These are phyloP conservation scores for Eupithecia subumbrata DNA, from an alignment of 2,888 invertebrate genomes.

Conservation along the genomic window DNA sequence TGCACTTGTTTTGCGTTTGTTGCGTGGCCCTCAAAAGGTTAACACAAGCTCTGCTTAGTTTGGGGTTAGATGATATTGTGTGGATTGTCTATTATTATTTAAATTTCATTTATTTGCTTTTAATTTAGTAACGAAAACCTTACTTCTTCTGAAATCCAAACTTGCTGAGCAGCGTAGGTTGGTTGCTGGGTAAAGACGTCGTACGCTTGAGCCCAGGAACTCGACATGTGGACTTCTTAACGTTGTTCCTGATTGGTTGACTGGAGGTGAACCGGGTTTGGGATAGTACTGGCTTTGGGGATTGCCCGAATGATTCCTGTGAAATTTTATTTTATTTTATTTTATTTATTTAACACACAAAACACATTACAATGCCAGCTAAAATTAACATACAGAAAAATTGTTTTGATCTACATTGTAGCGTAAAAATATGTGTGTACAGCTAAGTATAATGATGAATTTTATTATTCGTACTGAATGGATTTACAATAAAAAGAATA, in stretches of 20 bases:
- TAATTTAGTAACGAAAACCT: slow-evolving; percentile 36
- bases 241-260: slow-evolving; percentile 34
- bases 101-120: neutral
- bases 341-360: too few species aligned
- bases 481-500: too few species aligned
- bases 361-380: too few species aligned
- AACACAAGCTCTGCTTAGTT: too few species aligned
- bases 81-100: neutral
- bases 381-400: too few species aligned
- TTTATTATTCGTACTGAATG: too few species aligned
- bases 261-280: slow-evolving; percentile 39
- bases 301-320: slow-evolving; percentile 63
- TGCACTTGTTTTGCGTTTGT: too few species aligned
- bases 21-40: too few species aligned
- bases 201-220: slow-evolving; percentile 64
- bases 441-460: too few species aligned
- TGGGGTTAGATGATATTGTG: too few species aligned
- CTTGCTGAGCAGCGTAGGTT: slow-evolving; percentile 86
- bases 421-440: too few species aligned
- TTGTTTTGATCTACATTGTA: too few species aligned
- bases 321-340: slow-evolving; percentile 18
- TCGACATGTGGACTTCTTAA: slow-evolving; percentile 58
- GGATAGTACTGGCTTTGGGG: slow-evolving; percentile 51
- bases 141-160: slow-evolving; percentile 87
- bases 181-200: slow-evolving; percentile 68